Evolutionary conservation across 2,797 vertebrate species (phyloP).

Genomic region (Australoheros facetus): DNA sequence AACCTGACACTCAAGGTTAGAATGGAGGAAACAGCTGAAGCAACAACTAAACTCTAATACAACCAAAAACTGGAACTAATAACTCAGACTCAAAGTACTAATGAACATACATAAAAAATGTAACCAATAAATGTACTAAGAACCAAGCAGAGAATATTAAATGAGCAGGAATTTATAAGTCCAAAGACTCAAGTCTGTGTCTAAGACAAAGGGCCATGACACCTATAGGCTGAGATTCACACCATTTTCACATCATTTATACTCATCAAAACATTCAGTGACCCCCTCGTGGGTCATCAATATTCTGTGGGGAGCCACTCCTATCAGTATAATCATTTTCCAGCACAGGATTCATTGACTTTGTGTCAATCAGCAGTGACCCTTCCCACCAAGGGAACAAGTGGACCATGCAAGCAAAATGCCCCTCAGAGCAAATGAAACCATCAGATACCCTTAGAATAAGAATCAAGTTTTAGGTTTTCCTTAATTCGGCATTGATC

Average conservation of each 20-base stretch:
- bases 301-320: fast-evolving
- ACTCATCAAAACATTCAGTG: background rate
- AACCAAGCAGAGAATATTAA: background rate
- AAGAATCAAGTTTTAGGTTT: background rate
- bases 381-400: background rate
- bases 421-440: no score
- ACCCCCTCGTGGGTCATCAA: background rate
- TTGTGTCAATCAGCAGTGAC: background rate
- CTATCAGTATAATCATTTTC: background rate
- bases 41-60: background rate
- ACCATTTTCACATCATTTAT: background rate
- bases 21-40: background rate
- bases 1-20: background rate
- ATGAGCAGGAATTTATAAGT: background rate
- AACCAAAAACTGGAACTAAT: background rate
- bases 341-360: background rate
- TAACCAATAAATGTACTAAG: background rate
- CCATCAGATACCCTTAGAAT: fast-evolving
- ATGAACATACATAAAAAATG: background rate
- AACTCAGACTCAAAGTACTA: background rate
- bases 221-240: background rate
- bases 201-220: background rate
- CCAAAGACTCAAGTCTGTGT: background rate
- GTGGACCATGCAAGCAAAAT: no score
- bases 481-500: background rate